Evolutionary conservation across 2,797 vertebrate species (phyloP).

Genomic region (Propithecus deckenii): DNA sequence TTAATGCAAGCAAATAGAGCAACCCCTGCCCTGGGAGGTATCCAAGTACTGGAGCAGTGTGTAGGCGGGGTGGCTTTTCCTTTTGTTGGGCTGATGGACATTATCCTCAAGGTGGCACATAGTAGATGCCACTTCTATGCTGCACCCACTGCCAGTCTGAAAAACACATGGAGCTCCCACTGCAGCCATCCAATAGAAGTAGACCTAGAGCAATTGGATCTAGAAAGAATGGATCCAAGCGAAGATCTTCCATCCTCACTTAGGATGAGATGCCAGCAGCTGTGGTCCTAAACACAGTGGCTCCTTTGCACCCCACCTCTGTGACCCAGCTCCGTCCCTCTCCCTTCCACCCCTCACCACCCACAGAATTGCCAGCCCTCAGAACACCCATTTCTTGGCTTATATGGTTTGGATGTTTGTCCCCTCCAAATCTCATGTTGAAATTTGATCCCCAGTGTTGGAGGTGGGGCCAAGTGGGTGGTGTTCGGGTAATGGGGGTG

Average conservation of each 20-base stretch:
- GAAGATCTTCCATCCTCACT: neutral
- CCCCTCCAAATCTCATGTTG: neutral
- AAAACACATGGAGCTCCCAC: neutral
- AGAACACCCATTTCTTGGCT: slow-evolving; percentile 16
- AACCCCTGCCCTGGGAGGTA: neutral
- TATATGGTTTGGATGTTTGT: neutral
- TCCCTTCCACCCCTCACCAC: neutral
- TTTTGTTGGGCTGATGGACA: neutral
- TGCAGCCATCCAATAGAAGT: neutral
- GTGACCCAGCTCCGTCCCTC: neutral
- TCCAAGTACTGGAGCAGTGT: neutral
- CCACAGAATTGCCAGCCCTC: neutral
- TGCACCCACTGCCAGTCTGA: neutral
- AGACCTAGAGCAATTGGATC: neutral
- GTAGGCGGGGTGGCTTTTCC: neutral
- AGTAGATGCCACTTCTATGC: neutral
- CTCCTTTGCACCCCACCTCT: neutral
- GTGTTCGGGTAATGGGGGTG: neutral
- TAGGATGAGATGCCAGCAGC: neutral
- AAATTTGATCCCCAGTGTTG: neutral
- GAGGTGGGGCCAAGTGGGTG: neutral
- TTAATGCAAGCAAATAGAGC: neutral
- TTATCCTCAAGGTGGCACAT: neutral
- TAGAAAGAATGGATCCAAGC: neutral
- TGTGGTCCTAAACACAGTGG: neutral